Base-by-base conservation (phyloP, 2,113 vertebrate species). In the Scomber colias region DNA sequence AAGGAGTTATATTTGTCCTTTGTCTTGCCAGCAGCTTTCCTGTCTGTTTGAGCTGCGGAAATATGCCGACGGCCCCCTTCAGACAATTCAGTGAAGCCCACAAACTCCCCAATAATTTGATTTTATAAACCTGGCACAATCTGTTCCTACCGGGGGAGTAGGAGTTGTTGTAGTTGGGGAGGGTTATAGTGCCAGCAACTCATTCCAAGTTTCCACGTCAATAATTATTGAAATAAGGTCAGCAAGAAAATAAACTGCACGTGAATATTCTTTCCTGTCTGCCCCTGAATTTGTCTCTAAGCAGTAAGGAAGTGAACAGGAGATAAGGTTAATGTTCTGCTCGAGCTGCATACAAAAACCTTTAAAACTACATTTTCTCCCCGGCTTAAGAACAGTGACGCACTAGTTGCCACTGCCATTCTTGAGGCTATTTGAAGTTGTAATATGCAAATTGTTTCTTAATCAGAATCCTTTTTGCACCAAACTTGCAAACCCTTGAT, bases 221-320 rank as follows among this genome's bases (percentile, higher is more conserved):
- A 64, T 84, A 88, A 89, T 90, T 87, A 85, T 75, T 81, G 40
- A 83, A 86, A 87, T 79, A 81, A 81, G 82, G 80, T 75, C 57
- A 40, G 77, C 17, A 63, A 71, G 56, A 81, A 80, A 91, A 88
- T 78, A 73, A 71, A 70, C 83, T 55, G 67, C 75, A 62, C 61
- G 61, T 81, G 55, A 81, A 86, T 71, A 69, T 89, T 87, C 68
- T 44, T n/a, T 12, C 48, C 13, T 21, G 8, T 65, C 56, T 19
- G 15, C 61, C 45, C 59, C 46, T 4, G 55, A 66, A 62, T 75
- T 44, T 4, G 21, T 55, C 65, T 72, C 35, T 4, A 16, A 63
- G 83, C 51, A 66, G 71, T 27, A 4, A 67, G 72, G 21, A 84
- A 72, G 72, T 24, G 64, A 62, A 48, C 19, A 72, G 10, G 40